Evolutionary conservation across 2,113 vertebrate species (phyloP).

Genomic region (Lepisosteus oculatus): DNA sequence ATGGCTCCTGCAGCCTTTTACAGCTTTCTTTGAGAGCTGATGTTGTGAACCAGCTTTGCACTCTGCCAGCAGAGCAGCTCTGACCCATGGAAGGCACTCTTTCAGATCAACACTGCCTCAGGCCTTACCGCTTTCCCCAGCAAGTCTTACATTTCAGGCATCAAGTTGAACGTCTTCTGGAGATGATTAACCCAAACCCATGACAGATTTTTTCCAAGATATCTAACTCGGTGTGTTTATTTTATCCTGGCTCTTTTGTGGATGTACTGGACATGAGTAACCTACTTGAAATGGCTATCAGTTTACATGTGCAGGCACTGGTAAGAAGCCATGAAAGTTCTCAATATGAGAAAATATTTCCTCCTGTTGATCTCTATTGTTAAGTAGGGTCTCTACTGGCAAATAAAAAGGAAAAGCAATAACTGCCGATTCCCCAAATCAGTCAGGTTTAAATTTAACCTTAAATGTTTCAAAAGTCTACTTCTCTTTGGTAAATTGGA

Average conservation of each 20-base stretch:
- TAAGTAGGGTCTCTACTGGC: constrained; percentile 66
- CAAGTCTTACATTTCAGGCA: constrained; percentile 98
- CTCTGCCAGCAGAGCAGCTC: constrained; percentile 76
- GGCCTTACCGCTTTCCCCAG: constrained; percentile 86
- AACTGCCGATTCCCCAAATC: constrained; percentile 12
- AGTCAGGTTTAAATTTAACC: constrained; percentile 34
- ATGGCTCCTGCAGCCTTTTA: constrained; percentile 69
- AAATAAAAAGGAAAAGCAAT: constrained; percentile 43
- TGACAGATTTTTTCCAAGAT: constrained; percentile 99
- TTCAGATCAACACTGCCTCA: constrained; percentile 87
- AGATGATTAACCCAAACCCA: constrained; percentile 99
- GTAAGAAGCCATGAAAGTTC: constrained; percentile 80
- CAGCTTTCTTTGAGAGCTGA: constrained; percentile 58
- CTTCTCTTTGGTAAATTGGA: constrained; percentile 64
- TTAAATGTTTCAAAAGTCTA: constrained; percentile 45
- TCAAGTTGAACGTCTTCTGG: constrained; percentile 97
- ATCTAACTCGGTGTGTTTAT: constrained; percentile 98
- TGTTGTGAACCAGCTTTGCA: constrained; percentile 74
- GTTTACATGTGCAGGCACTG: constrained; percentile 88
- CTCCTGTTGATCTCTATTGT: constrained; percentile 57
- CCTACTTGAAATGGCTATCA: constrained; percentile 86
- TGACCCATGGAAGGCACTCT: constrained; percentile 89
- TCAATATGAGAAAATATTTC: constrained; percentile 77
- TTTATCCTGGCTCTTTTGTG: constrained; percentile 99
- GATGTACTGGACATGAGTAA: constrained; percentile 99